A percentile compares a stretch with the other conserved stretches of the same genome.
These are phyloP conservation scores for Silurus aristotelis DNA, from an alignment of 2,797 vertebrate species.

Conservation along the genomic window DNA sequence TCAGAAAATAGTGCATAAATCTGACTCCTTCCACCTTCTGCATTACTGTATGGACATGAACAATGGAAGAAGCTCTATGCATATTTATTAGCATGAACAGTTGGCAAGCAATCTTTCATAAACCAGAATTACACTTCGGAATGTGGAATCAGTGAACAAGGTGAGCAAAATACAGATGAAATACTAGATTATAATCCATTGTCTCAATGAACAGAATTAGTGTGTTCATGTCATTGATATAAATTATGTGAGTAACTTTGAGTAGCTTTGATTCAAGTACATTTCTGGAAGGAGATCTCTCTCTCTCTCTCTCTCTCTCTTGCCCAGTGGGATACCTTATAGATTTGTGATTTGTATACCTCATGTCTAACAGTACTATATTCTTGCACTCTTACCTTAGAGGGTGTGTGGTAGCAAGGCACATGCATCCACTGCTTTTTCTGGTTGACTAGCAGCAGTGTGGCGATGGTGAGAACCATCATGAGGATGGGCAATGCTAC, in stretches of 20 bases:
- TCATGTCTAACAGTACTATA: neutral
- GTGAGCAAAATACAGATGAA: neutral
- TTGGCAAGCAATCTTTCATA: neutral
- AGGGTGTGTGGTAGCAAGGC: constrained; percentile 83
- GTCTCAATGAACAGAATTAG: neutral
- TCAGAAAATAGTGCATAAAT: neutral
- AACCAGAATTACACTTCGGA: neutral
- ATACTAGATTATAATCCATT: neutral
- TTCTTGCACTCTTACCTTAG: constrained; percentile 74
- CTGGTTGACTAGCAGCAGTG: constrained; percentile 82
- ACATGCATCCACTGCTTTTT: constrained; percentile 87
- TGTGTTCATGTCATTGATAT: neutral
- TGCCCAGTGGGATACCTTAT: neutral
- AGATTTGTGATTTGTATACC: neutral
- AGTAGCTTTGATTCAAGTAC: no score
- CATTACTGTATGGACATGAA: neutral
- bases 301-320: no score
- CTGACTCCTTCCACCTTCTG: neutral
- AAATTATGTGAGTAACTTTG: neutral
- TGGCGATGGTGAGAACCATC: constrained; percentile 75
- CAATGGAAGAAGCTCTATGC: neutral
- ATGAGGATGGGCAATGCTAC: constrained; percentile 79
- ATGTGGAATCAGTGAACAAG: neutral
- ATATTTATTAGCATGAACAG: neutral
- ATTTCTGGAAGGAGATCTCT: no score